Evolutionary conservation across 2,113 vertebrate species (phyloP).

Genomic region (Origma solitaria): DNA sequence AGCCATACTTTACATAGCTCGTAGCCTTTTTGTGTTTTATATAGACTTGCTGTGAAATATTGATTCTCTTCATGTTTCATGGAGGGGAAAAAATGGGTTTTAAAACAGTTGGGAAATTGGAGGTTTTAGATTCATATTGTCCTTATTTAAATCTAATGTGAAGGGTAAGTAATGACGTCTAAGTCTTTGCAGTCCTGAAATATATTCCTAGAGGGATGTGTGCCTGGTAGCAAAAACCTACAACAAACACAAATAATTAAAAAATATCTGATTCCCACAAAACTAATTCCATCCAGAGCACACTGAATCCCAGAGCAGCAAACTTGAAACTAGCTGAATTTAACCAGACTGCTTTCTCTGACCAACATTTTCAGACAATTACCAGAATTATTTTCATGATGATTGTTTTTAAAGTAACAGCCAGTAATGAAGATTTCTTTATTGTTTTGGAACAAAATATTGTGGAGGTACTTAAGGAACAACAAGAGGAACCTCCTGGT

Average conservation of each 20-base stretch:
- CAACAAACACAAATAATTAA: not conserved
- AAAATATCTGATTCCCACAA: not conserved
- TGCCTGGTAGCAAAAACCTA: not conserved
- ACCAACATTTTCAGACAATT: not conserved
- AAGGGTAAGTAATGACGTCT: not conserved
- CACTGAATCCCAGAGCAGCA: not conserved
- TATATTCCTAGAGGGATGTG: not conserved
- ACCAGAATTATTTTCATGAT: not conserved
- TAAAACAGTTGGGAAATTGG: not conserved
- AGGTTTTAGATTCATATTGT: not conserved
- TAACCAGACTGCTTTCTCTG: not conserved
- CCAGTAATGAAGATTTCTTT: not conserved
- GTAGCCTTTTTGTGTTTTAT: conserved; percentile 25
- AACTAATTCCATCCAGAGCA: not conserved
- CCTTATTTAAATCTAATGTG: not conserved
- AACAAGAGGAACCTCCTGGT: not conserved
- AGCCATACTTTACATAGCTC: not conserved
- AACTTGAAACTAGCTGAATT: not conserved
- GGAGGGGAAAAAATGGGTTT: not conserved
- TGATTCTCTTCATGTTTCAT: not conserved
- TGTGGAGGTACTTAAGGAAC: not conserved
- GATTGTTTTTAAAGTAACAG: not conserved
- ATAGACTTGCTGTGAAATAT: conserved; percentile 33
- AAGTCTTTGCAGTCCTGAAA: conserved; percentile 16
- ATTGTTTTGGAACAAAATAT: not conserved